Evolutionary conservation across 1,140 invertebrate species (phyloP).

Genomic region (Listronotus oregonensis): DNA sequence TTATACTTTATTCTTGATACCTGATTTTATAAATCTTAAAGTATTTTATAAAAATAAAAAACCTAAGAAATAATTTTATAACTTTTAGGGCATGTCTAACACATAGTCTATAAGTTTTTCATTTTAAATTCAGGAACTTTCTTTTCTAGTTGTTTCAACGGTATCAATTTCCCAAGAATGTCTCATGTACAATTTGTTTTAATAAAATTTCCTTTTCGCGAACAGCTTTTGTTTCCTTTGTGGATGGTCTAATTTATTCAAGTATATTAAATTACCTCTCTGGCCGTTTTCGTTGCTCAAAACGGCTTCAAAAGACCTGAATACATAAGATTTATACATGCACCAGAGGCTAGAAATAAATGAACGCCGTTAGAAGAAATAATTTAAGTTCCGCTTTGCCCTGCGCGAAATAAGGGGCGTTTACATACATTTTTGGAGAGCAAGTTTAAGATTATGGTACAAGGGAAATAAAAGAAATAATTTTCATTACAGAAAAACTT

Average conservation of each 20-base stretch:
- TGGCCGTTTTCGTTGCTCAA: conserved; percentile 2
- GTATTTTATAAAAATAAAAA: too few relatives aligned
- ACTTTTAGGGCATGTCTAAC: too few relatives aligned
- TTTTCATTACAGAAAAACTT: too few relatives aligned
- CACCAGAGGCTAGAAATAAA: conserved; percentile 13
- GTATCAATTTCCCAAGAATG: not conserved
- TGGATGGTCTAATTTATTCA: conserved; percentile 24
- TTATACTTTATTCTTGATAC: too few relatives aligned
- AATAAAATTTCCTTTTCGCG: conserved; percentile 25
- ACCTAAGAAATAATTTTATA: too few relatives aligned
- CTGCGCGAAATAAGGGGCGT: too few relatives aligned
- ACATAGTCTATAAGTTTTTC: not conserved
- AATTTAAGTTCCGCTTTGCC: conserved; percentile 21
- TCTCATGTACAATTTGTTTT: conserved; percentile 22
- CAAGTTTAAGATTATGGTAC: too few relatives aligned
- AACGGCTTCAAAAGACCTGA: conserved; percentile 12
- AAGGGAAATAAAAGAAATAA: too few relatives aligned
- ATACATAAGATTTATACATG: conserved; percentile 19
- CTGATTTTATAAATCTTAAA: too few relatives aligned
- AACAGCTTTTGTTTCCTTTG: conserved; percentile 21
- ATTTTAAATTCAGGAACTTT: not conserved
- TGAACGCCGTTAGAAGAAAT: conserved; percentile 22
- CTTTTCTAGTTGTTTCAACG: not conserved
- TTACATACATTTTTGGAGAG: too few relatives aligned
- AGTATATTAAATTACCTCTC: conserved; percentile 14